Evolutionary conservation across 2,113 vertebrate species (phyloP).

Genomic region (Psittacula cyanocephala): DNA sequence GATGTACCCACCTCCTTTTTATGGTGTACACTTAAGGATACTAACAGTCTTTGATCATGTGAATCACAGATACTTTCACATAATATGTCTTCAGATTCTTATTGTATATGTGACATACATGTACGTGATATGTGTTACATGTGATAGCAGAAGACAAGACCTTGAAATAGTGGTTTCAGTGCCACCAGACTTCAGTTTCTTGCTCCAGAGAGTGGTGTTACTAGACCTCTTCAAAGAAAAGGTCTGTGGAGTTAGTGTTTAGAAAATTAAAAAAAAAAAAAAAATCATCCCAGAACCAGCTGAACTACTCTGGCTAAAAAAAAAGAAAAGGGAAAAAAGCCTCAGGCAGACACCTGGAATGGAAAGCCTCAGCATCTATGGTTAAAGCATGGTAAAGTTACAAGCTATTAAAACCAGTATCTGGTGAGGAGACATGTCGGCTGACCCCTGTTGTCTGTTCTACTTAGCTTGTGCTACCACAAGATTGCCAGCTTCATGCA

Average conservation of each 20-base stretch:
- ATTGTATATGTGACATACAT: neutral
- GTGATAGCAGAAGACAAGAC: neutral
- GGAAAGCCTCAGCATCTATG: conserved; percentile 21
- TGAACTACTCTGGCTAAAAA: neutral
- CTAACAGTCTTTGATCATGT: neutral
- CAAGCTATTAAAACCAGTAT: conserved; percentile 31
- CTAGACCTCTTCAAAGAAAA: neutral
- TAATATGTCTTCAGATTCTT: neutral
- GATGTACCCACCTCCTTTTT: neutral
- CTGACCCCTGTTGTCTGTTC: conserved; percentile 14
- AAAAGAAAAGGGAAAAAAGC: neutral
- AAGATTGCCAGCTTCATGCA: neutral
- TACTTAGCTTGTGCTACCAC: neutral
- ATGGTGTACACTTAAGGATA: neutral
- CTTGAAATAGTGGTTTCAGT: neutral
- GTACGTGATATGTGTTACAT: neutral
- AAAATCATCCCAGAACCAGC: conserved; percentile 7
- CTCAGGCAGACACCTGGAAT: conserved; percentile 34
- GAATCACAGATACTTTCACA: neutral
- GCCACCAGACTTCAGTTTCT: neutral
- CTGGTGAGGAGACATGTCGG: neutral
- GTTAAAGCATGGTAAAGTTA: conserved; percentile 12
- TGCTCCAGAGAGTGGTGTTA: neutral
- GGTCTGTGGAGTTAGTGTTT: neutral
- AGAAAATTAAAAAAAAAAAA: neutral